Evolutionary conservation across 2,797 vertebrate genomes (phyloP).

Genomic region (Lophotriccus pileatus): DNA sequence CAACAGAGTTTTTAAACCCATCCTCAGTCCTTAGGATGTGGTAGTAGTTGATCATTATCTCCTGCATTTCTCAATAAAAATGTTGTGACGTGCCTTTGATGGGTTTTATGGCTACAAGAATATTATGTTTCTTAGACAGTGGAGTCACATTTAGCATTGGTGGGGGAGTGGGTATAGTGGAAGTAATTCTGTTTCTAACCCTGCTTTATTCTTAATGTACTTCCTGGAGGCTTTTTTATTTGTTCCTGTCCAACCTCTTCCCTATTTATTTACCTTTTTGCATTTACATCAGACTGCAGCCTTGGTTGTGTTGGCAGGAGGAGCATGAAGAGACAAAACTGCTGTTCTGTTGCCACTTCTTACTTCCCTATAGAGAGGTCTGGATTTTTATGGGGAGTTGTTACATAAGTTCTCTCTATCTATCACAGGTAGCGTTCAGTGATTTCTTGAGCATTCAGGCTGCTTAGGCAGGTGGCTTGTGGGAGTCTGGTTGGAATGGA

Average conservation of each 20-base stretch:
- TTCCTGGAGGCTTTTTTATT: neutral
- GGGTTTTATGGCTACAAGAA: neutral
- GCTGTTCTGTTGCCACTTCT: neutral
- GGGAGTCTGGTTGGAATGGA: neutral
- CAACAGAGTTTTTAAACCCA: neutral
- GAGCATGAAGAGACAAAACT: neutral
- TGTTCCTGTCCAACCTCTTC: neutral
- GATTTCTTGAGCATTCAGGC: neutral
- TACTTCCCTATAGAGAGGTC: neutral
- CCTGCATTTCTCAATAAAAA: neutral
- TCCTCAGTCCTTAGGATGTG: neutral
- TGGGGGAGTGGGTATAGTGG: neutral
- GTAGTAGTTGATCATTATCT: neutral
- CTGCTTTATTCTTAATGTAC: neutral
- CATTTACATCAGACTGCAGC: neutral
- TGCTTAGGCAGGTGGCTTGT: neutral
- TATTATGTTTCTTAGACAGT: neutral
- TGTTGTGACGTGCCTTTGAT: neutral
- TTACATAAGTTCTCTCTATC: neutral
- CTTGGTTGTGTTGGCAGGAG: neutral
- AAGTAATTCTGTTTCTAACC: neutral
- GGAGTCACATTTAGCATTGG: neutral
- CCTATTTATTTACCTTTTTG: neutral
- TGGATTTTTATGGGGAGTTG: neutral
- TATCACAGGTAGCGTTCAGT: neutral